A percentile compares a stretch with the other conserved stretches of the same genome.
Evolutionary conservation across 2,113 vertebrate species (phyloP).

Genomic region (Lutjanus erythropterus): DNA sequence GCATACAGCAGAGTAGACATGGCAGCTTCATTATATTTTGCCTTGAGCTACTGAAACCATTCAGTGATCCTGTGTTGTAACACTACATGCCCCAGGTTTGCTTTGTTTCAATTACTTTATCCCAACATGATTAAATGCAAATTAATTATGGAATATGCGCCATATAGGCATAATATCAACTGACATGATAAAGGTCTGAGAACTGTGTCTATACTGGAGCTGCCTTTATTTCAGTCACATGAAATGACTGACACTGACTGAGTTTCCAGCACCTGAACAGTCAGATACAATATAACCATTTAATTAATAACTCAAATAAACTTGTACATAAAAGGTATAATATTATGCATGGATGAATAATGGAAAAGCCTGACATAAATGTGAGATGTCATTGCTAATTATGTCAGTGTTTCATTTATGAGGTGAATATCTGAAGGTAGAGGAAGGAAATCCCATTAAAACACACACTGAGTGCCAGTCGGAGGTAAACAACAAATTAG

Average conservation of each 20-base stretch:
- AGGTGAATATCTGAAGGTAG: constrained; percentile 5
- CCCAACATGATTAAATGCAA: not conserved
- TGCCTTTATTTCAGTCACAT: not conserved
- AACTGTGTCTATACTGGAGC: not conserved
- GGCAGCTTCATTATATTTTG: not conserved
- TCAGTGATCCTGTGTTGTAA: not conserved
- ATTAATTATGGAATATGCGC: not conserved
- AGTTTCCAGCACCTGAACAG: not conserved
- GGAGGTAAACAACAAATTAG: constrained; percentile 32
- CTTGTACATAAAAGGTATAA: not conserved
- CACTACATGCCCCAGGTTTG: not conserved
- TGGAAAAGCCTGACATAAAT: not conserved
- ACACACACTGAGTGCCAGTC: not conserved
- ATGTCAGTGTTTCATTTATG: constrained; percentile 4
- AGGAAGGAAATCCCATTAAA: constrained; percentile 27
- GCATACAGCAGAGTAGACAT: not conserved
- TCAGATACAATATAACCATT: not conserved
- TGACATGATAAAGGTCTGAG: not conserved
- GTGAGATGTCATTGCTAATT: not conserved
- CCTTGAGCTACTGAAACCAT: not conserved
- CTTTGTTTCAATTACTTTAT: not conserved
- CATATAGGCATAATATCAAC: not conserved
- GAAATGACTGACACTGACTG: too few relatives aligned
- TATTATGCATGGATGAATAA: not conserved
- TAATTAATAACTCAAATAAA: not conserved